Base-by-base conservation (phyloP, 1,140 invertebrate genomes). In the Zaprionus vittiger region DNA sequence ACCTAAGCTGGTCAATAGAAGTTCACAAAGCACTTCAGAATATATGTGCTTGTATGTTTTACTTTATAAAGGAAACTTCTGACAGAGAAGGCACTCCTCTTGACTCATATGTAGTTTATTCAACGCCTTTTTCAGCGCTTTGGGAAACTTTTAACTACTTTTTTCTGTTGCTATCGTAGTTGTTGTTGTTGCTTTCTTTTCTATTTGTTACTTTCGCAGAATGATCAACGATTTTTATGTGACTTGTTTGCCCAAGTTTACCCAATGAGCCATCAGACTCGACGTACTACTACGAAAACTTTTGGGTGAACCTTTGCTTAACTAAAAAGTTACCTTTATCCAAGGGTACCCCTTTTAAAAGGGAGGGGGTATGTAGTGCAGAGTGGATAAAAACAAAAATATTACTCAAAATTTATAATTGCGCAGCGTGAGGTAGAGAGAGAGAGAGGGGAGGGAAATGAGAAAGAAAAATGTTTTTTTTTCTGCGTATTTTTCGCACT, bases 401-500 rank as follows among this genome's bases (percentile, higher is more conserved):
- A 75, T 84, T 71, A 55, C 83, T 79, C 74, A 79, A 81, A 87
- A 86, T 83, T 87, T 77, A 81, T 83, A 87, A 87, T 80, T 80
- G 77, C 63, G 82, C 52, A 41, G 63, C 66, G 68, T 61, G 73
- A 73, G 59, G 76, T 65, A 38, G 49, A 17, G 2, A 15, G 24
- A 26, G 2, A 7, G 24, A 52, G 17, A 12, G 5, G 12, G 22
- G 22, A 26, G 22, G 26, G 54, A 31, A 56, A 31, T 56, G 54
- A 34, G 31, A 24, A 59, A 31, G 56, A 28, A 31, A 76, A 80
- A 83, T 59, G 56, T 63, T 70, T 82, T n/a, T n/a, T 59, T 47
- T 57, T 34, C 60, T 62, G 65, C 37, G 61, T 66, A 49, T 61
- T 71, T 72, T 77, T 84, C 54, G 62, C 78, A 73, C 61, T 61